Conservation (phyloP, 2,888 invertebrate species). For the Halocaridina rubra region DNA sequence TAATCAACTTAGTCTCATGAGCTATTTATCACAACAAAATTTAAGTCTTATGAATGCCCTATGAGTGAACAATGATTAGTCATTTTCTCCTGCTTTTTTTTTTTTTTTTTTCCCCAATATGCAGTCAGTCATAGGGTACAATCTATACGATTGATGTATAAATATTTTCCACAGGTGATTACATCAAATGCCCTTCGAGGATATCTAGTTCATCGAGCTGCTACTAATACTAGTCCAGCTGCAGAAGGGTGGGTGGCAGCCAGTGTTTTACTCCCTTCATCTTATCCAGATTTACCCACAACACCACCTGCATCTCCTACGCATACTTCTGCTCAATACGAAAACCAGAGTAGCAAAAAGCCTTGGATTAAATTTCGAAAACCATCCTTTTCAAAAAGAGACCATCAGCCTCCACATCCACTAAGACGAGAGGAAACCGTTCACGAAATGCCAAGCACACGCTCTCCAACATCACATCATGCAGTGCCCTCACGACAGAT, state of each 20-base stretch:
- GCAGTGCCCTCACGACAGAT: constrained; percentile 35
- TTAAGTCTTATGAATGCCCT: too few species aligned
- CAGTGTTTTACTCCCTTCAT: constrained; percentile 44
- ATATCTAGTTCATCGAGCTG: constrained; percentile 58
- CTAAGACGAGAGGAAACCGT: constrained; percentile 30
- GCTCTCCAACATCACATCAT: background rate
- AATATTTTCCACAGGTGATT: constrained; percentile 24
- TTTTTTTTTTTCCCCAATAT: background rate
- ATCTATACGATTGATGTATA: background rate
- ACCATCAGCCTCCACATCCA: constrained; percentile 1
- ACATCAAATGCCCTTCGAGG: constrained; percentile 50
- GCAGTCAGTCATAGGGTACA: background rate
- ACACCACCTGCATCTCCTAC: constrained; percentile 35
- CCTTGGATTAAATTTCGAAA: constrained; percentile 61
- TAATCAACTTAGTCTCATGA: too few species aligned
- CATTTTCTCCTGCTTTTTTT: too few species aligned
- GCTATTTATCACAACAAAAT: too few species aligned
- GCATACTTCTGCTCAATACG: background rate
- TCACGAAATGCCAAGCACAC: constrained; percentile 21
- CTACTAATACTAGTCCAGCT: constrained; percentile 49
- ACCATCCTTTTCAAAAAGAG: constrained; percentile 58
- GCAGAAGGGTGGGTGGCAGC: constrained; percentile 63
- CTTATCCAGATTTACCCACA: constrained; percentile 24
- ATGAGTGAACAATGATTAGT: too few species aligned
- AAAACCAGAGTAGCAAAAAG: constrained; percentile 38